phyloP scores from a whole-genome alignment of 2,888 invertebrate species.

The Byasa hedistus region DNA sequence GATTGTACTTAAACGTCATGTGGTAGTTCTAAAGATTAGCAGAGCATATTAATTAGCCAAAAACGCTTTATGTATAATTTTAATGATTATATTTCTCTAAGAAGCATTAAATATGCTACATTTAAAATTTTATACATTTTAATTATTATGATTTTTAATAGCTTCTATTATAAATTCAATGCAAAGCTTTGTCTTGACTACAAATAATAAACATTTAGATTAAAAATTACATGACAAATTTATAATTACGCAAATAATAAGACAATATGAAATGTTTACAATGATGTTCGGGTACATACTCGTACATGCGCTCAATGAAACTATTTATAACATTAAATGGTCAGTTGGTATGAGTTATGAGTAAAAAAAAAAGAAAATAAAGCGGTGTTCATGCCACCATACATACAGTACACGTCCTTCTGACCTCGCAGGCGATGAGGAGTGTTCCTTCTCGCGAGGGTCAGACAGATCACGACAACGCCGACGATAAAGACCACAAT shows the following conservation, averaged over 20 bases:
- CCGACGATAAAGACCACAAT: slow-evolving; percentile 94
- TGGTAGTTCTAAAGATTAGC: neutral
- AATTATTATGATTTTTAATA: neutral
- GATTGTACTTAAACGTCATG: neutral
- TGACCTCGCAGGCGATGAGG: slow-evolving; percentile 91
- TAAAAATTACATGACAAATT: neutral
- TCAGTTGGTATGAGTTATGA: slow-evolving; percentile 9
- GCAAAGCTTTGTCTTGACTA: neutral
- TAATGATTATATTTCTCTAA: neutral
- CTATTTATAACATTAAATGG: neutral
- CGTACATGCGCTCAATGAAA: slow-evolving; percentile 12
- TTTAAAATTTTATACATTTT: neutral
- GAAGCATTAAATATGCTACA: neutral
- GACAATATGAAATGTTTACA: slow-evolving; percentile 11
- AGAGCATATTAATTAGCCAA: neutral
- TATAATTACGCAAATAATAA: slow-evolving; percentile 24
- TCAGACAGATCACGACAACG: slow-evolving; percentile 93
- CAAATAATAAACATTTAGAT: neutral
- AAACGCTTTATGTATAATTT: neutral
- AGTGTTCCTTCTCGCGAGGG: slow-evolving; percentile 89
- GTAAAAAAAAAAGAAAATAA: slow-evolving; percentile 42
- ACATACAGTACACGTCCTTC: slow-evolving; percentile 88
- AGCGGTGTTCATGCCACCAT: slow-evolving; percentile 73
- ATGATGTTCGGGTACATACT: neutral
- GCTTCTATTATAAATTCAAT: neutral